Evolutionary conservation across 2,888 invertebrate genomes (phyloP), one percentile per base, ranked within the genome.

Genomic region (Drosophila infuscata): DNA sequence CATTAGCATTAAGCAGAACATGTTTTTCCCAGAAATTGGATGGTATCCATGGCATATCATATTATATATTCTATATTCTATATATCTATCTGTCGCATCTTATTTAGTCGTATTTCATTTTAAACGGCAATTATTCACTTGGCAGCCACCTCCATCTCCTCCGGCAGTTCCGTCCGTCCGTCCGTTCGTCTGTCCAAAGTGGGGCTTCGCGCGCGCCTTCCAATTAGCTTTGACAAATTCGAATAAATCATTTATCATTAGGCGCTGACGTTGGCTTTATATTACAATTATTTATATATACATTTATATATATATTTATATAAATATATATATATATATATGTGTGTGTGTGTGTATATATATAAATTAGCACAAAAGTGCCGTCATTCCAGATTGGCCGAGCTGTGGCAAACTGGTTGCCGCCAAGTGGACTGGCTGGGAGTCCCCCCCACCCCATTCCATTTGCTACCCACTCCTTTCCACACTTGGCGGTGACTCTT

Each of bases 231-330:
- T 81, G 85, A 85, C 81, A 82, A 79, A 79, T 87, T 68, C 80
- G 49, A 74, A 82, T 83, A 87, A 82, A 82, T 86, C 83, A 83
- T 83, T 76, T 67, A 82, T 83, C 82, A 87, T 77, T 74, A 66
- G 67, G 64, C 62, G 78, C 83, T 81, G 79, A 70, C 71, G 61
- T 75, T 54, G 70, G 15, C 59, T 46, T 36, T 46, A 17, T 49
- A 33, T n/a, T 54, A 36, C 29, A 54, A 46, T 48, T 41, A 43
- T 59, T 33, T 15, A n/a, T 2, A 38, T 8, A 4, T 9, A 38
- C 12, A 15, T 35, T 12, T 17, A 17, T 38, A 38, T 17, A 17
- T 17, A 8, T 41, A 41, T n/a, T 0, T 17, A 38, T 38, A 17
- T 38, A 36, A 15, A 15, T 17, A 17, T 38, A 36, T 36, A 38